Evolutionary conservation across 2,797 vertebrate genomes (phyloP).

Genomic region (Anguilla anguilla): DNA sequence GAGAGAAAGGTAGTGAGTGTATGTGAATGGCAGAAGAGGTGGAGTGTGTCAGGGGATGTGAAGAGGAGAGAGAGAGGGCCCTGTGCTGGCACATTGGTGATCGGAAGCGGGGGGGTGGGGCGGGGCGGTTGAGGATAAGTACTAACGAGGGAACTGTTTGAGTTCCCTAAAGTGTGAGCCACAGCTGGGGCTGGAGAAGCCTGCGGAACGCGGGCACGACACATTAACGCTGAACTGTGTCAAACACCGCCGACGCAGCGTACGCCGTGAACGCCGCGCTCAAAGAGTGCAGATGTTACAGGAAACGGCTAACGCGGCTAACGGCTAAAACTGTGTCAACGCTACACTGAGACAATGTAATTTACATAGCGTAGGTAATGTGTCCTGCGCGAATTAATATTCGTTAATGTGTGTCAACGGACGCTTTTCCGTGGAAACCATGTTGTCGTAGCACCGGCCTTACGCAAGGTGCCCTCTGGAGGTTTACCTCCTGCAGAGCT

Average conservation of each 20-base stretch:
- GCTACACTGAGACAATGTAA: not conserved
- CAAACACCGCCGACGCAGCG: not conserved
- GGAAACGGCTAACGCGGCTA: no score
- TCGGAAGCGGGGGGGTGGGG: conserved; percentile 38
- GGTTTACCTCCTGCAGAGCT: not conserved
- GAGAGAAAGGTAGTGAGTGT: not conserved
- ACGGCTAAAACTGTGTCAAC: not conserved
- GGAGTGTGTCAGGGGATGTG: not conserved
- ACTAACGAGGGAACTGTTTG: conserved; percentile 47
- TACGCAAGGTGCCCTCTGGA: not conserved
- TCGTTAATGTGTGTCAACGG: not conserved
- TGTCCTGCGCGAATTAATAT: not conserved
- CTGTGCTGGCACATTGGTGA: conserved; percentile 45
- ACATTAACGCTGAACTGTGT: not conserved
- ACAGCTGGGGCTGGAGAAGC: not conserved
- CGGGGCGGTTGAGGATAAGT: conserved; percentile 37
- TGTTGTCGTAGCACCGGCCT: not conserved
- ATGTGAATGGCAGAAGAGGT: conserved; percentile 23
- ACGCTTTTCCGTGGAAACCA: not conserved
- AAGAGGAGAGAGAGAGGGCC: conserved; percentile 28
- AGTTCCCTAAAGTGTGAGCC: conserved; percentile 36
- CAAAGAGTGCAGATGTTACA: no score
- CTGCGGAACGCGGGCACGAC: not conserved
- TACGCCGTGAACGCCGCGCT: no score
- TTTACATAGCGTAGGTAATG: not conserved